These are phyloP conservation scores for Liopterus haemorrhoidalis DNA, from an alignment of 2,888 invertebrate genomes.

Conservation along the genomic window DNA sequence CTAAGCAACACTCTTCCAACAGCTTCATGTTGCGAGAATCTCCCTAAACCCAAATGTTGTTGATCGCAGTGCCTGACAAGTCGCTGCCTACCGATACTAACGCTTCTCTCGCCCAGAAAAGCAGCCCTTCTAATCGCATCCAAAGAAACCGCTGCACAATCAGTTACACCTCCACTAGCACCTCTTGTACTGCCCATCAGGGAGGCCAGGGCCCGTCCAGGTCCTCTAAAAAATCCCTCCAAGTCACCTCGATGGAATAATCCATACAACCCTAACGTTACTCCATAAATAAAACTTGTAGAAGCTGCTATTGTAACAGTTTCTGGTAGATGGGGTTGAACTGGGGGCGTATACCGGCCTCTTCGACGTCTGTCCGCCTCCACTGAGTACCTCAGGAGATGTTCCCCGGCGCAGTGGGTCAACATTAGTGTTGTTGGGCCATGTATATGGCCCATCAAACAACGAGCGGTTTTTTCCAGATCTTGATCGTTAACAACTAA, in stretches of 20 bases:
- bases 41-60: neutral
- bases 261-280: slow-evolving; percentile 61
- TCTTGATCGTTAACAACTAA: no score
- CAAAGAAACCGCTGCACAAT: slow-evolving; percentile 59
- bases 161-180: slow-evolving; percentile 51
- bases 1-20: slow-evolving; percentile 62
- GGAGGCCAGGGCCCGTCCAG: slow-evolving; percentile 62
- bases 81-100: slow-evolving; percentile 58
- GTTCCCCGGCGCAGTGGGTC: neutral
- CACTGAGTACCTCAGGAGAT: neutral
- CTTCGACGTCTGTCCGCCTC: slow-evolving; percentile 12
- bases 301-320: slow-evolving; percentile 49
- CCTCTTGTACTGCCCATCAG: slow-evolving; percentile 57
- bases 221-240: slow-evolving; percentile 62
- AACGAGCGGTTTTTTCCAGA: slow-evolving; percentile 43
- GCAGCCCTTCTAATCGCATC: slow-evolving; percentile 60
- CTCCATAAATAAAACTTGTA: slow-evolving; percentile 56
- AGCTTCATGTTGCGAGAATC: slow-evolving; percentile 58
- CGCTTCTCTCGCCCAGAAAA: slow-evolving; percentile 55
- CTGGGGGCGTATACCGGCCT: slow-evolving; percentile 7
- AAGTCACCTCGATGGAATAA: slow-evolving; percentile 60
- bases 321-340: slow-evolving; percentile 45
- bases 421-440: slow-evolving; percentile 8
- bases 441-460: slow-evolving; percentile 45
- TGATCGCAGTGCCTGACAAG: no score